A percentile compares a stretch with the other conserved stretches of the same genome.
These are phyloP conservation scores for Meleagris gallopavo DNA, from an alignment of 2,113 vertebrate genomes.

Conservation along the genomic window DNA sequence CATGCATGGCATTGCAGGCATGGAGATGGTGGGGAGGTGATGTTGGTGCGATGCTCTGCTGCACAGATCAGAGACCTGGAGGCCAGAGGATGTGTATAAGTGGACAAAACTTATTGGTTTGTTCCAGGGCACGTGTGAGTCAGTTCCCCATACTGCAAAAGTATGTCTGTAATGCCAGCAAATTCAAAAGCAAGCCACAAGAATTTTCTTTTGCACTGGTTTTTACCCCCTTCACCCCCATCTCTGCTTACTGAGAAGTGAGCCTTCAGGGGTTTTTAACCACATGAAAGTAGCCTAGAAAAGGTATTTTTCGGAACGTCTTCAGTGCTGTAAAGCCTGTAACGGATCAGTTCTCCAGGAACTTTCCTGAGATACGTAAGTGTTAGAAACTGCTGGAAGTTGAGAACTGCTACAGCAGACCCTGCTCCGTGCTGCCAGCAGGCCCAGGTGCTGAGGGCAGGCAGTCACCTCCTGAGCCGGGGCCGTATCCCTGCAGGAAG, in stretches of 20 bases:
- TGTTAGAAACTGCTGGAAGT: not conserved
- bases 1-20: accelerated
- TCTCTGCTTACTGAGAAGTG: slow-evolving; percentile 29
- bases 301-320: slow-evolving; percentile 10
- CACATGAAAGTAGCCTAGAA: slow-evolving; percentile 54
- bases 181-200: slow-evolving; percentile 51
- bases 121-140: accelerated
- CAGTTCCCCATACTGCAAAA: not conserved
- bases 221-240: not conserved
- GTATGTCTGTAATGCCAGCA: slow-evolving; percentile 8
- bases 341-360: slow-evolving; percentile 25
- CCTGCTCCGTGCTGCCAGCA: not conserved
- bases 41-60: not conserved
- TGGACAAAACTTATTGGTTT: not conserved
- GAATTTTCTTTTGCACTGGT: slow-evolving; percentile 50
- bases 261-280: slow-evolving; percentile 35
- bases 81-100: not conserved
- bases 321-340: not conserved
- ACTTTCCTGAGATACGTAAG: not conserved
- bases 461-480: not conserved
- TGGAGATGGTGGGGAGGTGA: not conserved
- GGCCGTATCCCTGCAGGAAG: not conserved
- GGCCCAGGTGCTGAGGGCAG: not conserved
- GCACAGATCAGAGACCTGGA: not conserved
- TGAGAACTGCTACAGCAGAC: slow-evolving; percentile 35